Conservation (phyloP, 2,888 invertebrate species). For the Troides oblongomaculatus region DNA sequence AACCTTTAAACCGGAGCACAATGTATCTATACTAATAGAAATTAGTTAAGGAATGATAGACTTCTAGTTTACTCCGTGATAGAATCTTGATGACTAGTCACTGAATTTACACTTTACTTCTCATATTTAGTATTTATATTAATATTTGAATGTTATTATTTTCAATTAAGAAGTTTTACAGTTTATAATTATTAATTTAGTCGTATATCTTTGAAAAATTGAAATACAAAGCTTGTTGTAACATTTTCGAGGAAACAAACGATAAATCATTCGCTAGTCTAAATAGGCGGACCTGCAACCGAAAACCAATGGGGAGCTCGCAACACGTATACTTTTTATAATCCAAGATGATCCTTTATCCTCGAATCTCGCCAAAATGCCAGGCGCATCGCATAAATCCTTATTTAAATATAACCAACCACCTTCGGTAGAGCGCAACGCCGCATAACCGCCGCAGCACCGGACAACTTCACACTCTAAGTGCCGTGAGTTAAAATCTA, state of each 20-base stretch:
- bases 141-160: too few species aligned
- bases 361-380: conserved; percentile 76
- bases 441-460: conserved; percentile 11
- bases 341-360: conserved; percentile 68
- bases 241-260: conserved; percentile 3
- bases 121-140: too few species aligned
- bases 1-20: too few species aligned
- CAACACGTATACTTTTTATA: conserved; percentile 56
- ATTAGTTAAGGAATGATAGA: too few species aligned
- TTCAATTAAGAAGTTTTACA: too few species aligned
- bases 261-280: conserved; percentile 6
- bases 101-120: too few species aligned
- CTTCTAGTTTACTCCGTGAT: too few species aligned
- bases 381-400: conserved; percentile 79
- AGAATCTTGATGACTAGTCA: too few species aligned
- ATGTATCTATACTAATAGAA: too few species aligned
- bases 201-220: background rate
- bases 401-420: conserved; percentile 77
- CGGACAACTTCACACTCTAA: conserved; percentile 15
- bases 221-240: background rate
- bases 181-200: background rate
- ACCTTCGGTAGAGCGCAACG: conserved; percentile 37
- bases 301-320: conserved; percentile 4
- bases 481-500: conserved; percentile 19
- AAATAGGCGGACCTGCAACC: conserved; percentile 5